Base-by-base conservation (phyloP, 2,888 invertebrate genomes). In the Lithosia quadra region DNA sequence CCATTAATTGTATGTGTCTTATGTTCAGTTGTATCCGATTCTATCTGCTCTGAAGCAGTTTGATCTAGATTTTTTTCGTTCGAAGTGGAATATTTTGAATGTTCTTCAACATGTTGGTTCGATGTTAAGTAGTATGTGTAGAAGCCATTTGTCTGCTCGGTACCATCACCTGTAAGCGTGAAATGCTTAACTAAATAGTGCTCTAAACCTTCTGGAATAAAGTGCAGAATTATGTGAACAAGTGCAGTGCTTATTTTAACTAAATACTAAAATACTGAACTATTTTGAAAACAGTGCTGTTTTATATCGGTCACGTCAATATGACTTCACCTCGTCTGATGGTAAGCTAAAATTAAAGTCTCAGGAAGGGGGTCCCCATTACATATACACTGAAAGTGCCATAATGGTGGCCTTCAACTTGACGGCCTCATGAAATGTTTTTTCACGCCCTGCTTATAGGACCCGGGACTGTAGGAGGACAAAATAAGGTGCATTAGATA, bases 91-190 rank as follows among this genome's bases (percentile, higher is more conserved):
- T 78, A 34, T 58, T 77, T 68, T 65, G 67, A 58, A 18, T 70
- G 68, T 74, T 74, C 74, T 70, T 43, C 72, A 55, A 77, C 76
- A 72, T 36, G 71, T 21, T 56, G 62, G 74, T 65, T 68, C 49
- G 77, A 72, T 64, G 67, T 75, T 62, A 90, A 73, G 61, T 85
- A 77, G 72, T 83, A 88, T 2, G 79, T 79, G 85, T 84, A 90
- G 75, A 79, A 87, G 8, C 87, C 88, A 11, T 71, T 76, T 33
- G 81, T 77, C 66, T 77, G 78, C 70, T 80, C 76, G 67, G 68
- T 69, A 18, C 79, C 74, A 49, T 88, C 87, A 87, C 90, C 91
- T 91, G 91, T 33, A 88, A 86, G 75, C 70, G 82, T 77, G 74
- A 69, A 73, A 63, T 66, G 69, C 33, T 64, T n/a, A 63, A 55